Base-by-base conservation (phyloP, 2,888 invertebrate genomes). In the Trachelus iudaicus region DNA sequence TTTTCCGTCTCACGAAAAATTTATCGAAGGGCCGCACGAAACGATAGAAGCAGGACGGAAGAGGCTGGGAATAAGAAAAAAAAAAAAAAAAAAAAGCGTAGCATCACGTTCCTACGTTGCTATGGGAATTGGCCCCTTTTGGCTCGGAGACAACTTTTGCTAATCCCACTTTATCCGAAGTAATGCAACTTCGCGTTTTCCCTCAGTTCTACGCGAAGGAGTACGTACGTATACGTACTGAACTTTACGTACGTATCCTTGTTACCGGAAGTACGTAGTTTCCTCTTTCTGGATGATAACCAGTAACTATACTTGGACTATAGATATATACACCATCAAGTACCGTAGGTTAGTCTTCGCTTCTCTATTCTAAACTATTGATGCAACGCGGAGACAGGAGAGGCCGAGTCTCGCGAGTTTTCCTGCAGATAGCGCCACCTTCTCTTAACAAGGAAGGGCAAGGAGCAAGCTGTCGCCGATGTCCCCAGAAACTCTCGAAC, bases 81-180 rank as follows among this genome's bases (percentile, higher is more conserved):
- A 31, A 76, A 69, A n/a, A n/a, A n/a, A n/a, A n/a, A n/a, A 79
- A 75, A 31, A 76, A 69, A 75, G 76, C 56, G 23, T 40, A 40
- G 81, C 79, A 83, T 81, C 84, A 82, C 79, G 78, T 81, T 73
- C 74, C 37, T 37, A 78, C 71, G 79, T 76, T 76, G 82, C 81
- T 83, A 84, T 83, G 85, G 83, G 82, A 85, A 85, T 85, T 87
- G 88, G 85, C 84, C 85, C 83, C 84, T 87, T 85, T 88, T 87
- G 87, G 86, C 87, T 81, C 81, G 79, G 82, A 82, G 87, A 86
- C 87, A 89, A 87, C 85, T 87, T 85, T 82, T 81, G 84, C 87
- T 87, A 89, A 89, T 88, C 85, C 84, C 79, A 84, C 81, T 85
- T 86, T 85, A 86, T 83, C 83, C 85, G 75, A 84, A 80, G 79